These are phyloP conservation scores for Eretmocerus hayati DNA, from an alignment of 2,888 invertebrate genomes.

Conservation along the genomic window DNA sequence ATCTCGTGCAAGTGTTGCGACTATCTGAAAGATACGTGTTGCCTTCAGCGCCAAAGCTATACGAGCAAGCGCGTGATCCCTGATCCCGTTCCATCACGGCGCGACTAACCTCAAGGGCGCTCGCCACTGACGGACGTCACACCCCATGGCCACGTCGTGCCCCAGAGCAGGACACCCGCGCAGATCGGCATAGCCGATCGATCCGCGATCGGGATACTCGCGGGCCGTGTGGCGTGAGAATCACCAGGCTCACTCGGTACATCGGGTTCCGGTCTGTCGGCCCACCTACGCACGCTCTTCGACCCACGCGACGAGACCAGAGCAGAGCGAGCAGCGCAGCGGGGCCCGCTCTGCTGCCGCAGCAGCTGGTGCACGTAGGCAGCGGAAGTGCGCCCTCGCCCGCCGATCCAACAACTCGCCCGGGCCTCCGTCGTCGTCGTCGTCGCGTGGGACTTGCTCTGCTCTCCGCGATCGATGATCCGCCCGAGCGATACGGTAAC, in stretches of 20 bases:
- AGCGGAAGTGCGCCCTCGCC: conserved; percentile 19
- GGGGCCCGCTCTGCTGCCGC: not conserved
- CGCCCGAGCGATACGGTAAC: no score
- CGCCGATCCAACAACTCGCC: no score
- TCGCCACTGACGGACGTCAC: conserved; percentile 19
- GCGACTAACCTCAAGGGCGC: no score
- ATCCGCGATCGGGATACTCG: not conserved
- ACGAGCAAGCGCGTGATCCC: no score
- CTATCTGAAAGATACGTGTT: no score
- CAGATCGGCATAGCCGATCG: not conserved
- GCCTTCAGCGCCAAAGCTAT: no score
- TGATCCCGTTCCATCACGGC: no score
- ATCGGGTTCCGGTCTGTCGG: conserved; percentile 45
- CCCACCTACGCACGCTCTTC: conserved; percentile 37
- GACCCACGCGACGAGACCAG: conserved; percentile 6
- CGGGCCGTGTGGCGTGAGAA: conserved; percentile 30
- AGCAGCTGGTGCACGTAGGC: conserved; percentile 19
- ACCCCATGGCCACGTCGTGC: conserved; percentile 4
- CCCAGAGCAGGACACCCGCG: not conserved
- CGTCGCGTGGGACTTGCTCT: no score
- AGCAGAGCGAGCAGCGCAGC: not conserved
- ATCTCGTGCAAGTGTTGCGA: no score
- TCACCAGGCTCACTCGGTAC: no score
- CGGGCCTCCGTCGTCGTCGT: no score
- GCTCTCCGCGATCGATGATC: no score